These are phyloP conservation scores for Eupithecia tripunctaria DNA, from an alignment of 2,888 invertebrate genomes.

Conservation along the genomic window DNA sequence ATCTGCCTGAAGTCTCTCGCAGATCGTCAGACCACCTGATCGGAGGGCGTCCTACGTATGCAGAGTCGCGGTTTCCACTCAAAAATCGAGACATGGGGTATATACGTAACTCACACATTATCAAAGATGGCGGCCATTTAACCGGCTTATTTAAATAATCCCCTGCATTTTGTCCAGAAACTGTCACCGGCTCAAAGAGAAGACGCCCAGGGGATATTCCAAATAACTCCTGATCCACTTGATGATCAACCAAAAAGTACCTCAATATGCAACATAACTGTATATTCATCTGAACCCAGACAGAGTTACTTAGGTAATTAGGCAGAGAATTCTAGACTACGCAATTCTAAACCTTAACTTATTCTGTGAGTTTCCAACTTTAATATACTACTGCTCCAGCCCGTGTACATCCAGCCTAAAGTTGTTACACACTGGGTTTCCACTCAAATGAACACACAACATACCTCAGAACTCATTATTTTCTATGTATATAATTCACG, in stretches of 20 bases:
- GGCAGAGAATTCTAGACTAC: not conserved
- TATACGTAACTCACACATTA: too few relatives aligned
- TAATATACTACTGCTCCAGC: not conserved
- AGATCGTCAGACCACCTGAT: too few relatives aligned
- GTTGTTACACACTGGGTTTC: conserved; percentile 2
- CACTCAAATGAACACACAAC: conserved; percentile 14
- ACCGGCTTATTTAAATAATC: too few relatives aligned
- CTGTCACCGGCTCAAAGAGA: too few relatives aligned
- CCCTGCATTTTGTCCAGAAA: too few relatives aligned
- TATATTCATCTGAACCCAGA: not conserved
- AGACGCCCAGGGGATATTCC: too few relatives aligned
- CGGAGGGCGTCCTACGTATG: too few relatives aligned
- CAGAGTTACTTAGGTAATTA: not conserved
- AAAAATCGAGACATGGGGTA: too few relatives aligned
- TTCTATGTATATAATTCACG: conserved; percentile 5
- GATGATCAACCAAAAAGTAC: not conserved
- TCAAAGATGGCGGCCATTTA: too few relatives aligned
- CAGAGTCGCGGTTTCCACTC: too few relatives aligned
- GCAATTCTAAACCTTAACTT: not conserved
- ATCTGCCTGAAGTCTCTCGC: too few relatives aligned
- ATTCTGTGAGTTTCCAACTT: not conserved
- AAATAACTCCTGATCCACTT: too few relatives aligned
- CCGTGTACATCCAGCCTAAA: conserved; percentile 11
- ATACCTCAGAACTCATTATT: conserved; percentile 14
- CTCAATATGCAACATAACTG: not conserved